Percentiles rank a stretch among this genome's conserved stretches.
These are phyloP conservation scores for Hyperoplus lanceolatus DNA, from an alignment of 2,797 vertebrate genomes.

Conservation along the genomic window DNA sequence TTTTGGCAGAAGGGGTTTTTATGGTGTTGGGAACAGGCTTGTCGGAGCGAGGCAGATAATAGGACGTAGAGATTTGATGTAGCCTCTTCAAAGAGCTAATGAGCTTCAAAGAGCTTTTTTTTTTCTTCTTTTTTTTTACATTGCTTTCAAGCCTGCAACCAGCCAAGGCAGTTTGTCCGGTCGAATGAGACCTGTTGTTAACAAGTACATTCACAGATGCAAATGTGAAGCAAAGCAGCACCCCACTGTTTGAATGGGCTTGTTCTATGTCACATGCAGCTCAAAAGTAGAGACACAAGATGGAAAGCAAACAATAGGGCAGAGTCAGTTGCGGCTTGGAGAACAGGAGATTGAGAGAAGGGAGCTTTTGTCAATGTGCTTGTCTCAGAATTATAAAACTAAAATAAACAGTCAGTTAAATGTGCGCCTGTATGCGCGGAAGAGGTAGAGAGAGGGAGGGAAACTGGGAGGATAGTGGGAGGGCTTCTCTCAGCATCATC, in stretches of 20 bases:
- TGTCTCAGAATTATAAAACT: slow-evolving; percentile 35
- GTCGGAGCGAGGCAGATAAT: slow-evolving; percentile 62
- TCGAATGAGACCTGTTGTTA: slow-evolving; percentile 44
- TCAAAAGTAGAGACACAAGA: slow-evolving; percentile 52
- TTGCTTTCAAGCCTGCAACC: slow-evolving; percentile 50
- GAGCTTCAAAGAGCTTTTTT: slow-evolving; percentile 40
- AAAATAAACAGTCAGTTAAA: slow-evolving; percentile 18
- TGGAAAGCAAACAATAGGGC: slow-evolving; percentile 33
- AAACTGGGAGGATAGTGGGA: slow-evolving; percentile 54
- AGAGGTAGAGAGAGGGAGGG: slow-evolving; percentile 38
- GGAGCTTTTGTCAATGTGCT: slow-evolving; percentile 25
- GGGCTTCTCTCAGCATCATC: slow-evolving; percentile 76
- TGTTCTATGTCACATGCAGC: slow-evolving; percentile 41
- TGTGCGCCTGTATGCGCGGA: slow-evolving; percentile 30
- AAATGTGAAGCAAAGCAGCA: slow-evolving; percentile 49
- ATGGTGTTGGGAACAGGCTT: slow-evolving; percentile 45
- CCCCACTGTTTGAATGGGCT: slow-evolving; percentile 41
- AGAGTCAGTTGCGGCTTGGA: slow-evolving; percentile 1
- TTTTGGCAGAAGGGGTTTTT: slow-evolving; percentile 63
- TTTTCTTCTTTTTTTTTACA: slow-evolving; percentile 14
- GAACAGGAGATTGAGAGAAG: slow-evolving; percentile 30
- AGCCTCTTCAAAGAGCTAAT: slow-evolving; percentile 42
- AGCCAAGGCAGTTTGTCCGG: slow-evolving; percentile 26
- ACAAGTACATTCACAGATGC: slow-evolving; percentile 25
- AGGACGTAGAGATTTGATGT: slow-evolving; percentile 55